phyloP scores from a whole-genome alignment of 2,888 invertebrate genomes.

The Abrostola triplasia region DNA sequence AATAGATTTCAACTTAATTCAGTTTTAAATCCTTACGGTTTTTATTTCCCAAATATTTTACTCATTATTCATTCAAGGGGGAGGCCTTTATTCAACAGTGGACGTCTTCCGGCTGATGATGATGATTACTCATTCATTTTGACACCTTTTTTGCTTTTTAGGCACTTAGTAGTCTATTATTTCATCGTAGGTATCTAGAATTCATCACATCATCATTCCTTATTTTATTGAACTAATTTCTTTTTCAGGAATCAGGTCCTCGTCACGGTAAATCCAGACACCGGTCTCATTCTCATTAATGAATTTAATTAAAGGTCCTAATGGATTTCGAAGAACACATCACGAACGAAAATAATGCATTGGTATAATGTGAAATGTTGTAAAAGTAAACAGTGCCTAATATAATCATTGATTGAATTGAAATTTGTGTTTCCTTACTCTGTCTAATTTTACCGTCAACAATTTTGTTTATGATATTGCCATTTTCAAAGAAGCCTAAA shows the following conservation, averaged over 20 bases:
- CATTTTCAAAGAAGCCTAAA: neutral
- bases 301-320: slow-evolving; percentile 12
- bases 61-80: no score
- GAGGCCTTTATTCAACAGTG: no score
- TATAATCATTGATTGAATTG: slow-evolving; percentile 7
- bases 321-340: no score
- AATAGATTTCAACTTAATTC: no score
- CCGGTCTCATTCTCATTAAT: slow-evolving; percentile 28
- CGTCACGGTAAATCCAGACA: slow-evolving; percentile 39
- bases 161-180: no score
- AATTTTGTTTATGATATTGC: neutral
- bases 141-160: no score
- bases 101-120: no score
- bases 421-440: neutral
- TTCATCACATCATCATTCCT: no score
- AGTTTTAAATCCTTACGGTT: no score
- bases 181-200: no score
- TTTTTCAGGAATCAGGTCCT: slow-evolving; percentile 15
- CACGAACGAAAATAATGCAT: neutral
- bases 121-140: no score
- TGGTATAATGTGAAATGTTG: neutral
- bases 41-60: no score
- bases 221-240: neutral
- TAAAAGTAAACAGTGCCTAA: slow-evolving; percentile 23
- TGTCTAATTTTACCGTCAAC: neutral